Conservation (phyloP, 2,888 invertebrate genomes). For the Hypsopygia costalis region DNA sequence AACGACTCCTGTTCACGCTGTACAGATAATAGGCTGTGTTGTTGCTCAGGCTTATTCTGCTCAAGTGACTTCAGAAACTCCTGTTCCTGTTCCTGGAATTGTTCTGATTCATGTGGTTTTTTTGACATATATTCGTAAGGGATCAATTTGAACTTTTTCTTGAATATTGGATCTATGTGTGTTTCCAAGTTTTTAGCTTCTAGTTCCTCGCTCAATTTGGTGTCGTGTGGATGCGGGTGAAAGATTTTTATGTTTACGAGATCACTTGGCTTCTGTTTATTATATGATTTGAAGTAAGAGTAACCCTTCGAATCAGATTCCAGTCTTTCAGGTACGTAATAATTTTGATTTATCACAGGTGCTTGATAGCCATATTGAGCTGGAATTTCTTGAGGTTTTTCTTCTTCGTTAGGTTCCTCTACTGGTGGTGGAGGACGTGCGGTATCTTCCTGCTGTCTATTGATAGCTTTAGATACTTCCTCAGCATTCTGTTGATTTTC, state of each 20-base stretch:
- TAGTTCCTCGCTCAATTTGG: conserved; percentile 4
- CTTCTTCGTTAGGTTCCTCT: conserved; percentile 14
- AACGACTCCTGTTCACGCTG: conserved; percentile 24
- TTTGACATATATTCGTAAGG: conserved; percentile 21
- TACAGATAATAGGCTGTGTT: conserved; percentile 1
- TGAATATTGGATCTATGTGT: conserved; percentile 9
- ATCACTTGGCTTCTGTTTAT: conserved; percentile 11
- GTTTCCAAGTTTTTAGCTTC: conserved; percentile 5
- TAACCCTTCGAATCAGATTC: conserved; percentile 13
- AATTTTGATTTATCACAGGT: conserved; percentile 1
- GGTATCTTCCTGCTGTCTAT: conserved; percentile 5
- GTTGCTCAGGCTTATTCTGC: background rate
- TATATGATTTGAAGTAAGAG: conserved; percentile 14
- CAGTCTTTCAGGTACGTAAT: background rate
- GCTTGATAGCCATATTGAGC: background rate
- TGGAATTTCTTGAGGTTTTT: conserved; percentile 1
- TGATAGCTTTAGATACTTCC: conserved; percentile 6
- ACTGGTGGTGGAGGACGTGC: conserved; percentile 9
- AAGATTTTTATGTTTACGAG: conserved; percentile 10
- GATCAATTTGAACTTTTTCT: conserved; percentile 20
- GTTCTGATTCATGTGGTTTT: conserved; percentile 16
- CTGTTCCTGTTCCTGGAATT: conserved; percentile 1
- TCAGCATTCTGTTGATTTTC: conserved; percentile 2
- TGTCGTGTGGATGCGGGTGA: conserved; percentile 11
- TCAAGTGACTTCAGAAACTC: background rate